Evolutionary conservation across 1,140 invertebrate genomes (phyloP).

Genomic region (Bradysia coprophila): DNA sequence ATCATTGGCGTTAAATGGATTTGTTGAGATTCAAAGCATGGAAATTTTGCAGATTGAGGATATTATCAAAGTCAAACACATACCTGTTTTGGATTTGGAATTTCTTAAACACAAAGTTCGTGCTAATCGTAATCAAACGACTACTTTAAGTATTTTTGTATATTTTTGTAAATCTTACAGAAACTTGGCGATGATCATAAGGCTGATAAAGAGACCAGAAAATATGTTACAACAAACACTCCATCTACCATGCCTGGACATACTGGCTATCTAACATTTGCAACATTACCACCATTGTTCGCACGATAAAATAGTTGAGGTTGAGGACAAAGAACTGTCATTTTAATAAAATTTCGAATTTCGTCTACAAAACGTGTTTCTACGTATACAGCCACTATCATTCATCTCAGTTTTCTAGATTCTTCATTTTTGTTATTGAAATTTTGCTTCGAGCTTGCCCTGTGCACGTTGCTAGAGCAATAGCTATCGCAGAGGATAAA

Average conservation of each 20-base stretch:
- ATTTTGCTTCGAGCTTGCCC: no score
- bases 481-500: no score
- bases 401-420: no score
- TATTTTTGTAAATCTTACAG: constrained; percentile 12
- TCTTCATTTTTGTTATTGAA: no score
- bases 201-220: constrained; percentile 26
- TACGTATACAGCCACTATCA: no score
- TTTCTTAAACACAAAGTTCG: constrained; percentile 38
- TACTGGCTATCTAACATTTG: constrained; percentile 88
- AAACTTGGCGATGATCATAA: constrained; percentile 23
- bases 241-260: constrained; percentile 63
- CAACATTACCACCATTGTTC: constrained; percentile 46
- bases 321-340: no score
- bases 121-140: neutral
- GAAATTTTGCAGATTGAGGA: constrained; percentile 76
- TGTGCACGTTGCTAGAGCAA: no score
- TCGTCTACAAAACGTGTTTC: no score
- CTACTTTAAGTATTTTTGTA: neutral
- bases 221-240: constrained; percentile 46
- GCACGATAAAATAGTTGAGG: no score
- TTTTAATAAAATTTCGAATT: no score
- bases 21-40: constrained; percentile 66
- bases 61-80: constrained; percentile 49
- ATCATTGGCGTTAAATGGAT: constrained; percentile 46
- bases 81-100: constrained; percentile 48